Evolutionary conservation across 1,140 invertebrate species (phyloP), one percentile per base, ranked within the genome.

Genomic region (Probaryconus sp.): DNA sequence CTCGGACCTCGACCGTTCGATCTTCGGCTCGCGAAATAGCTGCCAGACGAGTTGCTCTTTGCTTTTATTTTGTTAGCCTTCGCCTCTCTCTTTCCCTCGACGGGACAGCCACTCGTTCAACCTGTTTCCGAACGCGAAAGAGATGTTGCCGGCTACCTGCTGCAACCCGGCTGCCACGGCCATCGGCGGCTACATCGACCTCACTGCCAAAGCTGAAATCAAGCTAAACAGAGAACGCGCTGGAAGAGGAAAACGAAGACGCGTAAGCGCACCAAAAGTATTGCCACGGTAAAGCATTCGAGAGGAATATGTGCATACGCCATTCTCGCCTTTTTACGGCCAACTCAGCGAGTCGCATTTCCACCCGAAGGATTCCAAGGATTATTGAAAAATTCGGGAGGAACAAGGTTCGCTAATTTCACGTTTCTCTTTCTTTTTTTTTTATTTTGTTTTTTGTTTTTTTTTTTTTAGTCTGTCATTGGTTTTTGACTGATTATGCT

Each of bases 111-210:
- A 78, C 77, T 60, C 64, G 77, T 51, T 53, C 43, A 63, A 79
- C 77, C 77, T 77, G 77, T 79, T 79, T 68, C 47, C 47, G 18
- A 53, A 35, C 38, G 53, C 58, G 69, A 69, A 63, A 67, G 58
- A 73, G 63, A 61, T 42, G 56, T 76, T 56, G 68, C 69, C 10
- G 40, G 69, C 68, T 68, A 67, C 69, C 69, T 72, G n/a, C n/a
- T n/a, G 67, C 65, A 58, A 17, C 37, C 48, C 31, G 45, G 14
- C 24, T 28, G 11, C n/a, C 16, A n/a, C 21, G 10, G 13, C 47
- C 9, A 42, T 42, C 17, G 38, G 38, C 38, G 3, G 61, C 64
- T 35, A 14, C 51, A 13, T 51, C 69, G 17, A 56, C 37, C 51
- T 51, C 38, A 14, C 65, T 30, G 31, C 40, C 26, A 21, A 26